Conservation (phyloP, 2,888 invertebrate species). For the Apoda limacodes region DNA sequence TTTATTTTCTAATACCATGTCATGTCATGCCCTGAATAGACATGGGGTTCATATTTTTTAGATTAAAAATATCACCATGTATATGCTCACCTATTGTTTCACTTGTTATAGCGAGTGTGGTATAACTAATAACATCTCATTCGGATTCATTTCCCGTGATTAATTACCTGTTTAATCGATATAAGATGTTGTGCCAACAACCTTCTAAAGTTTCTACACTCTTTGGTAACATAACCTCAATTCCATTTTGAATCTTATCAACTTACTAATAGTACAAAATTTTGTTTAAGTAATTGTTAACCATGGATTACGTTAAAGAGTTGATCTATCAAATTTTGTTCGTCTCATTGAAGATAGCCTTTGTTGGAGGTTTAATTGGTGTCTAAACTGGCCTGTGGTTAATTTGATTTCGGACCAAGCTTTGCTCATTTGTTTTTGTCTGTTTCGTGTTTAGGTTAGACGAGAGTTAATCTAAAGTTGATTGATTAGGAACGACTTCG, state of each 20-base stretch:
- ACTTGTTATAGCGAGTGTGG: conserved; percentile 66
- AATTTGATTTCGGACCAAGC: conserved; percentile 58
- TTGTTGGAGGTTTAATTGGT: conserved; percentile 67
- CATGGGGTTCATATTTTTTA: no score
- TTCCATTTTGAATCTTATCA: conserved; percentile 23
- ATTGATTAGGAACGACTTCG: conserved; percentile 55
- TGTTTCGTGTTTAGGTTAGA: conserved; percentile 35
- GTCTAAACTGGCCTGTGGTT: conserved; percentile 62
- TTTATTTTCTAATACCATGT: no score
- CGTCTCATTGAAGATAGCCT: conserved; percentile 64
- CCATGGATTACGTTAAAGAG: conserved; percentile 63
- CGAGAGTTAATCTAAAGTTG: conserved; percentile 60
- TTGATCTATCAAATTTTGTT: conserved; percentile 65
- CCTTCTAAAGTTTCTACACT: conserved; percentile 44
- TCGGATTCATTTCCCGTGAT: conserved; percentile 69
- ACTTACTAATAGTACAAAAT: conserved; percentile 17
- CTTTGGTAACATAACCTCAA: neutral
- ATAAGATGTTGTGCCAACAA: conserved; percentile 70
- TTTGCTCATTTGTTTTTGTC: conserved; percentile 60
- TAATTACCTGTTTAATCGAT: conserved; percentile 71
- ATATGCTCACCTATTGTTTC: conserved; percentile 51
- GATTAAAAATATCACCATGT: conserved; percentile 49
- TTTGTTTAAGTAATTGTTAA: conserved; percentile 22
- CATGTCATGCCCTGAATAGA: no score
- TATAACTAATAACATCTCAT: conserved; percentile 71